Evolutionary conservation across 1,140 invertebrate species (phyloP).

Genomic region (Thereuonema tuberculata): DNA sequence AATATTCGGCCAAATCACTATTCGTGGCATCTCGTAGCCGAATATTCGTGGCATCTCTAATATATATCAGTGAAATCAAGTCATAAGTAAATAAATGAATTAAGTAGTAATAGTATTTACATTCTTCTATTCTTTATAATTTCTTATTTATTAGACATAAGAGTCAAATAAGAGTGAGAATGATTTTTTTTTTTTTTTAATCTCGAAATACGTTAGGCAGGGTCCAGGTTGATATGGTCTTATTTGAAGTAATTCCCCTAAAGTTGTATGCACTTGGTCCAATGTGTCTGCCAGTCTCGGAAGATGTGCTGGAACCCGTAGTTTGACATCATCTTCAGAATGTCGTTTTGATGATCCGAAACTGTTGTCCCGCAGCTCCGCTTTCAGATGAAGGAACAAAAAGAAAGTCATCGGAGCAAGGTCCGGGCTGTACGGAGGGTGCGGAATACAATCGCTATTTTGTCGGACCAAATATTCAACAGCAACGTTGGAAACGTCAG

Average conservation of each 20-base stretch:
- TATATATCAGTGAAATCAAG: no score
- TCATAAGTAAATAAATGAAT: no score
- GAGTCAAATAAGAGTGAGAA: no score
- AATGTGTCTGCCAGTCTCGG: background rate
- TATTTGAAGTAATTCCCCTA: background rate
- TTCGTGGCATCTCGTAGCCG: no score
- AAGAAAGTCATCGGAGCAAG: no score
- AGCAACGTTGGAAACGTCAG: background rate
- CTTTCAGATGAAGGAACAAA: no score
- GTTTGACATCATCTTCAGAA: background rate
- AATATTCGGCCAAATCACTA: no score
- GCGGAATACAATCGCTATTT: background rate
- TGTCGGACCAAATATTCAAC: background rate
- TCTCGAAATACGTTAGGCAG: background rate
- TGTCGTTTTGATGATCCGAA: background rate
- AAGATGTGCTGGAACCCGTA: background rate
- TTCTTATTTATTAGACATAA: no score
- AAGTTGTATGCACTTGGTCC: background rate
- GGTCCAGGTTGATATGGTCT: background rate
- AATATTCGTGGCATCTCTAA: no score
- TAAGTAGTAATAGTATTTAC: no score
- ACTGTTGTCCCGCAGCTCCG: background rate
- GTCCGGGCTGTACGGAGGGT: background rate
- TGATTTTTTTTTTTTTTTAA: no score
- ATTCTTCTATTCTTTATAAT: no score